Evolutionary conservation across 2,888 invertebrate genomes (phyloP).

Genomic region (Lasioglossum vierecki): DNA sequence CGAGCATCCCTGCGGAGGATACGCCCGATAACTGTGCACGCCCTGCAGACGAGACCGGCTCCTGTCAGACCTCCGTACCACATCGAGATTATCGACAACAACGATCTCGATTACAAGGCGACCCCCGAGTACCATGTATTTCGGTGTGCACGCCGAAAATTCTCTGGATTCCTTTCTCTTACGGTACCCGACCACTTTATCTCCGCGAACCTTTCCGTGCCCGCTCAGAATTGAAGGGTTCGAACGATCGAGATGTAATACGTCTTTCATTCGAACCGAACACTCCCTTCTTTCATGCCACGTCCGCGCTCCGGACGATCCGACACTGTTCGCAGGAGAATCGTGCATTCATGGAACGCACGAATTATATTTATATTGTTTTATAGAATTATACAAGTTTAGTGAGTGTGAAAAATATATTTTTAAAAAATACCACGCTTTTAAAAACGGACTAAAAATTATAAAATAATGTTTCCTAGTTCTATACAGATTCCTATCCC

Average conservation of each 20-base stretch:
- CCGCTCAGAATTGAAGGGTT: neutral
- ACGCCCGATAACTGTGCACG: constrained; percentile 66
- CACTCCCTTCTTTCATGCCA: neutral
- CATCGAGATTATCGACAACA: constrained; percentile 60
- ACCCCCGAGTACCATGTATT: constrained; percentile 43
- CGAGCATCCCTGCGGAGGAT: constrained; percentile 41
- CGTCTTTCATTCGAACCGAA: neutral
- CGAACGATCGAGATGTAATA: neutral
- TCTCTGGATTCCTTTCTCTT: constrained; percentile 51
- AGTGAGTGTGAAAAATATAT: too few species aligned
- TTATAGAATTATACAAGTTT: too few species aligned
- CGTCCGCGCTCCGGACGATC: neutral
- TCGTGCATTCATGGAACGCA: too few species aligned
- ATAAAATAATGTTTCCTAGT: too few species aligned
- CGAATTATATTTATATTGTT: too few species aligned
- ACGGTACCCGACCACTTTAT: neutral
- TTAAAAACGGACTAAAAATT: too few species aligned
- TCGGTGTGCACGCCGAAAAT: constrained; percentile 59
- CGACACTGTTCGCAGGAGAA: neutral
- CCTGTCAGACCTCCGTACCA: constrained; percentile 41
- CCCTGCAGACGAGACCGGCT: constrained; percentile 50
- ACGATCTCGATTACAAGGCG: constrained; percentile 60
- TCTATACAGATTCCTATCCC: too few species aligned
- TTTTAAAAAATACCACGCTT: too few species aligned
- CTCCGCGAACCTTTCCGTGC: neutral